Evolutionary conservation across 2,888 invertebrate species (phyloP), one percentile per base, ranked within the genome.

Genomic region (Salticus scenicus): DNA sequence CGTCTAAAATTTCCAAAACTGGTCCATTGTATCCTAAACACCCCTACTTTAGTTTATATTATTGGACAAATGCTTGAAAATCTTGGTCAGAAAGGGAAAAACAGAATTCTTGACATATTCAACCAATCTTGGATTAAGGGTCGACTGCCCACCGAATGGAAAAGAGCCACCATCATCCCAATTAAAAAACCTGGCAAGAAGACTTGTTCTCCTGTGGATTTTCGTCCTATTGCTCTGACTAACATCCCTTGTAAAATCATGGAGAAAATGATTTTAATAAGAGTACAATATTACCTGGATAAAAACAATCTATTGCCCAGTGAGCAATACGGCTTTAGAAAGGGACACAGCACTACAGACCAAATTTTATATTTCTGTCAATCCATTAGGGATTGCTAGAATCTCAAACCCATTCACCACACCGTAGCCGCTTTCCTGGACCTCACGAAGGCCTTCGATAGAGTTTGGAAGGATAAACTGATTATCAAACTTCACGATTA

Each of bases 21-120:
- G n/a, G n/a, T n/a, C n/a, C n/a, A n/a, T n/a, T n/a, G n/a, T n/a
- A n/a, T n/a, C n/a, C n/a, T n/a, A n/a, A n/a, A n/a, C n/a, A n/a
- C n/a, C n/a, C n/a, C n/a, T n/a, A n/a, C n/a, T n/a, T n/a, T n/a
- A n/a, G n/a, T n/a, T n/a, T n/a, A n/a, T n/a, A n/a, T n/a, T n/a
- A n/a, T n/a, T 64, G 74, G 64, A 24, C 64, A 75, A 37, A 75
- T 75, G 64, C 63, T 74, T 0, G 64, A 64, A 66, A 75, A 75
- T 42, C 41, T 75, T 27, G 41, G 74, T 20, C 41, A 37, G 0
- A 28, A 37, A 41, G 74, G 66, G 28, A 75, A 64, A 27, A 37
- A 14, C 28, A 24, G 30, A 24, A 63, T 4, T 75, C 14, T 20
- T 75, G 14, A 57, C 51, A 7, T 51, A n/a, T 51, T 10, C 31